A percentile compares a stretch with the other conserved stretches of the same genome.
Evolutionary conservation across 2,113 vertebrate species (phyloP).

Genomic region (Sakesphorus luctuosus): DNA sequence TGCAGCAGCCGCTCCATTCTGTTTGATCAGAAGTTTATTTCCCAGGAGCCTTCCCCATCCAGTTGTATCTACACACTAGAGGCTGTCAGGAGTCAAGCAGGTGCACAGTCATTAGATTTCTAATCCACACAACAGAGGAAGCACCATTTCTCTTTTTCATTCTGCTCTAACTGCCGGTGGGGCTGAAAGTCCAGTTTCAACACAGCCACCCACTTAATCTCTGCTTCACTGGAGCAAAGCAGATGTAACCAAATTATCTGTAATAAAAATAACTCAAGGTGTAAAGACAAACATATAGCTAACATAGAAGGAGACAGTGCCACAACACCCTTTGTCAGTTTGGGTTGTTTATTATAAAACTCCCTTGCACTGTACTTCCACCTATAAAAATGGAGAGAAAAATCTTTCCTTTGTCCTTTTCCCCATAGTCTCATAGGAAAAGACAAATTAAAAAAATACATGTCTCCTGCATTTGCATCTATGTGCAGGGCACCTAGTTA

Average conservation of each 20-base stretch:
- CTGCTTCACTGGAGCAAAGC: slow-evolving; percentile 37
- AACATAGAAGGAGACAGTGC: not conserved
- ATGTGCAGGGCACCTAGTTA: not conserved
- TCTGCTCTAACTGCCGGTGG: not conserved
- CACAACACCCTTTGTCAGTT: not conserved
- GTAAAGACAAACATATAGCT: not conserved
- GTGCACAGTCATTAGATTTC: not conserved
- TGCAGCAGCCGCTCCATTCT: not conserved
- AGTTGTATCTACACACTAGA: not conserved
- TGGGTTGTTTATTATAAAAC: not conserved
- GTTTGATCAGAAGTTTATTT: not conserved
- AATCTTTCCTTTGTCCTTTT: not conserved
- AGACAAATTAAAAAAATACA: rapidly evolving
- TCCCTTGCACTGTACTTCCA: not conserved
- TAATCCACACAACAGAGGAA: not conserved
- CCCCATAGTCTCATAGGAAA: not conserved
- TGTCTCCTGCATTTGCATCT: not conserved
- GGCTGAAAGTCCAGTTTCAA: slow-evolving; percentile 7
- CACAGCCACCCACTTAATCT: not conserved
- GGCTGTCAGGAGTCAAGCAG: not conserved
- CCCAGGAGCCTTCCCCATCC: not conserved
- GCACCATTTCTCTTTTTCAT: slow-evolving; percentile 11
- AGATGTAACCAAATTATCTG: slow-evolving; percentile 22
- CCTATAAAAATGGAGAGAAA: not conserved
- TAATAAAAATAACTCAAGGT: slow-evolving; percentile 7